Evolutionary conservation across 2,113 vertebrate species (phyloP).

Genomic region (Gymnobelideus leadbeateri): DNA sequence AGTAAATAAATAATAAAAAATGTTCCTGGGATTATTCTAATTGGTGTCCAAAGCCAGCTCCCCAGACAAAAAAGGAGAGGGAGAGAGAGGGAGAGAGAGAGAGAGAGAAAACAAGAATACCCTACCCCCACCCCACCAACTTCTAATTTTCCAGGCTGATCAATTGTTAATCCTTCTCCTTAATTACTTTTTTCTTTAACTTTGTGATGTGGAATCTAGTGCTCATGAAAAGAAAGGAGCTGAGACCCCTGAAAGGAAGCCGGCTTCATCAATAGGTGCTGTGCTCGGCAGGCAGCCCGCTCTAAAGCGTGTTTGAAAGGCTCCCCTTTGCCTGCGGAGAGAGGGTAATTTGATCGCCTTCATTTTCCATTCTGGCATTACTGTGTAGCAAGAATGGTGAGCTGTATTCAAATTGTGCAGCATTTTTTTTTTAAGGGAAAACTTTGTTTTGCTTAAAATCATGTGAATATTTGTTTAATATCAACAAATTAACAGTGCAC

Average conservation of each 20-base stretch:
- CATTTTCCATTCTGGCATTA: constrained; percentile 82
- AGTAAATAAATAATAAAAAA: constrained; percentile 70
- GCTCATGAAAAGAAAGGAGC: constrained; percentile 85
- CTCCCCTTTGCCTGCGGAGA: constrained; percentile 83
- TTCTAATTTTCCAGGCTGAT: constrained; percentile 86
- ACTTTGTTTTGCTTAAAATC: constrained; percentile 78
- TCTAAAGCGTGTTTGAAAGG: constrained; percentile 83
- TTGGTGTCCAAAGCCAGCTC: constrained; percentile 67
- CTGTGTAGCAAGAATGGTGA: constrained; percentile 78
- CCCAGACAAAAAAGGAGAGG: not conserved
- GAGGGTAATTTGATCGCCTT: constrained; percentile 87
- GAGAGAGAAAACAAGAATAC: constrained; percentile 41
- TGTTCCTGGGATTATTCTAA: constrained; percentile 75
- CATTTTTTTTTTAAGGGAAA: constrained; percentile 79
- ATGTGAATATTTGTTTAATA: constrained; percentile 74
- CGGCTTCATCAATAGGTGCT: constrained; percentile 88
- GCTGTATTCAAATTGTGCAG: constrained; percentile 82
- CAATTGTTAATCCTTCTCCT: constrained; percentile 88
- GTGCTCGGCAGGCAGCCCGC: constrained; percentile 83
- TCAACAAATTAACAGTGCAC: constrained; percentile 75
- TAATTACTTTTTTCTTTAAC: constrained; percentile 86
- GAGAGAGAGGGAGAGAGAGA: not conserved
- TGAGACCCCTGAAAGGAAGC: constrained; percentile 87
- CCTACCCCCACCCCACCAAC: constrained; percentile 41
- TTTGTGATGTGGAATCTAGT: constrained; percentile 89